Conservation (phyloP, 2,797 vertebrate species). For the Sebastes diploproa region DNA sequence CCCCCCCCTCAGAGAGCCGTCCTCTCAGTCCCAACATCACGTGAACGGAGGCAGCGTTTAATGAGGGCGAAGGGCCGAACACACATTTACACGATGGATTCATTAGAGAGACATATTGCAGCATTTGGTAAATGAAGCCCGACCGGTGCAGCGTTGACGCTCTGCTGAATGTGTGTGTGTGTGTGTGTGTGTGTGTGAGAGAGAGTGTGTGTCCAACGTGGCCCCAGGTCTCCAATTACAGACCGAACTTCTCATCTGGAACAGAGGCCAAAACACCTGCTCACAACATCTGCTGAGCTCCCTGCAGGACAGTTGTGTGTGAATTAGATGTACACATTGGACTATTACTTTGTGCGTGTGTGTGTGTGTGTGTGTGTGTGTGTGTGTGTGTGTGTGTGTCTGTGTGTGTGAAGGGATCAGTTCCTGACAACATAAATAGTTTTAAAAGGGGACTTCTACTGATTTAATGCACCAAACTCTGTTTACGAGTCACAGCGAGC, state of each 20-base stretch:
- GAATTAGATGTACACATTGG: too few species aligned
- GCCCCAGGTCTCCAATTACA: slow-evolving; percentile 64
- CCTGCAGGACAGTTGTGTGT: neutral
- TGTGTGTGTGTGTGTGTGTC: neutral
- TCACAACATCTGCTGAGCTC: slow-evolving; percentile 59
- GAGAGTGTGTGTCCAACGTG: slow-evolving; percentile 7
- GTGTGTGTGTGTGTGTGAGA: neutral
- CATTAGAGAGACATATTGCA: slow-evolving; percentile 48
- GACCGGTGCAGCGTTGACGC: neutral
- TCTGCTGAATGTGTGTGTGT: slow-evolving; percentile 8
- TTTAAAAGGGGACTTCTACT: neutral
- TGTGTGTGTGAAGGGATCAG: neutral
- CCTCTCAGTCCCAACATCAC: neutral
- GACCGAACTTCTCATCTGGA: slow-evolving; percentile 54
- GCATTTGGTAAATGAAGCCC: slow-evolving; percentile 47
- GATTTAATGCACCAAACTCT: neutral
- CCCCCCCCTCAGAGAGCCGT: neutral
- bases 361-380: neutral
- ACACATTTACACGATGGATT: slow-evolving; percentile 41
- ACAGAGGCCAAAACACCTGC: slow-evolving; percentile 60
- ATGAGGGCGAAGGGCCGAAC: slow-evolving; percentile 47
- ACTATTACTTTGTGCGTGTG: neutral
- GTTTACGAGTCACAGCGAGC: neutral
- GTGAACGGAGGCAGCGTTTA: slow-evolving; percentile 11
- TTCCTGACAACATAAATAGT: neutral